These are phyloP conservation scores for Penaeus japonicus DNA, from an alignment of 1,140 invertebrate species.

Conservation along the genomic window DNA sequence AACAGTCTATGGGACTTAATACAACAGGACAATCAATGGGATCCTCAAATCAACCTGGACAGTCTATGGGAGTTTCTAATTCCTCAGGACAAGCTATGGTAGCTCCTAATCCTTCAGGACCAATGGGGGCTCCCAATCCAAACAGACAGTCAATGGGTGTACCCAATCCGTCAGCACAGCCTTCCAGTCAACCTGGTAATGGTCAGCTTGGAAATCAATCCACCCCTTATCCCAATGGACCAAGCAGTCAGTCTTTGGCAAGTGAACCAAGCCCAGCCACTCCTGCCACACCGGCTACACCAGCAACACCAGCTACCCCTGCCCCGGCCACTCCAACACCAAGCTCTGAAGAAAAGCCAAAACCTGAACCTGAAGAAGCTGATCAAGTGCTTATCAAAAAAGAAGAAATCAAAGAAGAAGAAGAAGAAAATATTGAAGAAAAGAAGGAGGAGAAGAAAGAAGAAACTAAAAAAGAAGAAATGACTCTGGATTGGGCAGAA, in stretches of 20 bases:
- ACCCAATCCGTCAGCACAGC: not conserved
- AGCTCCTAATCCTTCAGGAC: not conserved
- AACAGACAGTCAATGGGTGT: not conserved
- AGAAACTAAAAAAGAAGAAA: slow-evolving; percentile 54
- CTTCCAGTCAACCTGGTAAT: not conserved
- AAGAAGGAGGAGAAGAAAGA: slow-evolving; percentile 50
- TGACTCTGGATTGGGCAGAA: slow-evolving; percentile 72
- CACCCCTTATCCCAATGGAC: not conserved
- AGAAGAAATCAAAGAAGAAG: slow-evolving; percentile 28
- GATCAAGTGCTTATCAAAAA: slow-evolving; percentile 6
- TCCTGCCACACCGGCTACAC: slow-evolving; percentile 26
- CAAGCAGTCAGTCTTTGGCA: slow-evolving; percentile 10
- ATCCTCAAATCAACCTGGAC: not conserved
- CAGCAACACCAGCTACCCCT: not conserved
- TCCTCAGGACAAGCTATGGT: not conserved
- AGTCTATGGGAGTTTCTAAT: not conserved
- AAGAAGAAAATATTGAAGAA: slow-evolving; percentile 22
- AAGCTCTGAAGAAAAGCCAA: not conserved
- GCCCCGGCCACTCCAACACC: not conserved
- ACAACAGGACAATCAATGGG: not conserved
- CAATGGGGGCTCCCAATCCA: not conserved
- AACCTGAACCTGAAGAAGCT: slow-evolving; percentile 17
- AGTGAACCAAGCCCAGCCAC: slow-evolving; percentile 30
- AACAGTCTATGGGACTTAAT: not conserved
- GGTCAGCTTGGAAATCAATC: not conserved